Base-by-base conservation (phyloP, 2,797 vertebrate genomes). In the Podargus strigoides region DNA sequence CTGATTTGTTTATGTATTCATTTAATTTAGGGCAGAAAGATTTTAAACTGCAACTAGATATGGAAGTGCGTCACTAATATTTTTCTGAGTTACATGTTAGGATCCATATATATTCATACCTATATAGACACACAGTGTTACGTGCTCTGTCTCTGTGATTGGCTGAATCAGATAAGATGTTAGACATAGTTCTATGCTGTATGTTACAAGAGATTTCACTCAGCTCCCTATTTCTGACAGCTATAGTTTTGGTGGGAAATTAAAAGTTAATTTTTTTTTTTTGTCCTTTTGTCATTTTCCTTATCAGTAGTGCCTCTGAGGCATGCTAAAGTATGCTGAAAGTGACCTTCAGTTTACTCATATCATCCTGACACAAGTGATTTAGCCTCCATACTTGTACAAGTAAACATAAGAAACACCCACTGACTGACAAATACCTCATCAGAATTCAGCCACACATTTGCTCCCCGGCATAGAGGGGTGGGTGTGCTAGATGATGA, bases 291-390 rank as follows among this genome's bases (percentile, higher is more conserved):
- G 91, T 96, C 94, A 96, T 96, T 97, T 94, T 86, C 68, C 95
- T 97, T 97, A 97, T 97, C 97, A 96, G 96, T 87, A 94, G 74
- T 91, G 93, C 95, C 97, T 97, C 90, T 10, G 42, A 97, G 96
- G 96, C 94, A 96, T 81, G 68, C 82, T 91, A 72, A 97, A 97
- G 91, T 90, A 90, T 89, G 93, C 92, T 95, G 93, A 97, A 97
- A 97, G 95, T 98, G 96, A 98, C 98, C 97, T 98, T 97, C 96
- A 86, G 94, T 95, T 97, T 96, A 93, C 87, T 97, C 94, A 68
- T 91, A 96, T 95, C 96, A 94, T 97, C 96, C 96, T 95, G 87
- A 97, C 95, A 97, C 76, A 73, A 97, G 95, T 95, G 90, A 97
- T 96, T 95, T 97, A 95, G 89, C 89, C 94, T 95, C 94, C 92